Evolutionary conservation across 2,113 vertebrate genomes (phyloP).

Genomic region (Chitala chitala): DNA sequence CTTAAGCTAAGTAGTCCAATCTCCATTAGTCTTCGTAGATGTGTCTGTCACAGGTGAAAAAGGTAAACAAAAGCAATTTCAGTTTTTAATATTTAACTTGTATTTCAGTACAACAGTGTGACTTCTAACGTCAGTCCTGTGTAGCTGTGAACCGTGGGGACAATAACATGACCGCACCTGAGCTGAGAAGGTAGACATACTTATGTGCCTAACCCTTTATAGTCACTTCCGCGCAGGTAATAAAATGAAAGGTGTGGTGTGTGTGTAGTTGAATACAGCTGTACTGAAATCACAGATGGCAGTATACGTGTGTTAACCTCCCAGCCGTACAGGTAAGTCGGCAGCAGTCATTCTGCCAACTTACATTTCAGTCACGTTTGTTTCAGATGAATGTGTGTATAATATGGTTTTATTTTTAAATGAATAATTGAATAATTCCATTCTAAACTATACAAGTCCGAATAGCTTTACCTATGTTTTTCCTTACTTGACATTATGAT

Average conservation of each 20-base stretch:
- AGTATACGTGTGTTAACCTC: background rate
- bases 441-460: too few relatives aligned
- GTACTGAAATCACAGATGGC: slow-evolving; percentile 34
- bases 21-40: slow-evolving; percentile 89
- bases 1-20: slow-evolving; percentile 81
- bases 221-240: slow-evolving; percentile 87
- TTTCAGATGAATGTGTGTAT: too few relatives aligned
- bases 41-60: slow-evolving; percentile 62
- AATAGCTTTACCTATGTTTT: too few relatives aligned
- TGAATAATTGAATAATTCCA: too few relatives aligned
- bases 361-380: background rate
- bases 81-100: slow-evolving; percentile 40
- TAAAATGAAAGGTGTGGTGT: slow-evolving; percentile 47
- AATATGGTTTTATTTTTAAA: too few relatives aligned
- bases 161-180: slow-evolving; percentile 60
- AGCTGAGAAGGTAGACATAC: slow-evolving; percentile 53
- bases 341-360: background rate
- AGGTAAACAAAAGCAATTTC: slow-evolving; percentile 44
- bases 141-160: background rate
- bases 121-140: slow-evolving; percentile 39
- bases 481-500: too few relatives aligned
- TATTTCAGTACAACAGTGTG: slow-evolving; percentile 12
- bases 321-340: background rate
- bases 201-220: slow-evolving; percentile 57
- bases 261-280: slow-evolving; percentile 61